Conservation (phyloP, 1,140 invertebrate species). For the Bombus soroeensis region DNA sequence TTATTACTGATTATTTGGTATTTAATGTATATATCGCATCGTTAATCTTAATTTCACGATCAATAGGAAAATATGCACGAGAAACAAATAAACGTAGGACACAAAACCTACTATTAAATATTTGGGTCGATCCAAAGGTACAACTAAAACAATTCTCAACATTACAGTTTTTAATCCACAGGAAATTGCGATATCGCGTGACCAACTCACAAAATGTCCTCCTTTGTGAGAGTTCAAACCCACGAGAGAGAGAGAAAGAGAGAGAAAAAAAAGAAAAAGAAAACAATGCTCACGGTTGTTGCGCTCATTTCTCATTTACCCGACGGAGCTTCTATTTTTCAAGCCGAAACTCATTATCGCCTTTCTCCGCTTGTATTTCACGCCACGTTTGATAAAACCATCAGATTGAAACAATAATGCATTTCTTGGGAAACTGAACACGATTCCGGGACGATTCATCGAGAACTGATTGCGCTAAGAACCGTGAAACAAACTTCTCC, state of each 20-base stretch:
- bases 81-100: not conserved
- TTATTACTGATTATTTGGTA: too few species aligned
- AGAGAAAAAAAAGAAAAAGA: not conserved
- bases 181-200: constrained; percentile 41
- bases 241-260: not conserved
- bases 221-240: constrained; percentile 2
- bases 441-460: not conserved
- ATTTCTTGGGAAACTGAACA: not conserved
- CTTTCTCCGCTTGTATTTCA: not conserved
- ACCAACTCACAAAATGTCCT: not conserved
- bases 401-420: not conserved
- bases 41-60: not conserved
- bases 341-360: constrained; percentile 1
- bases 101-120: not conserved
- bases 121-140: not conserved
- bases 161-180: constrained; percentile 6
- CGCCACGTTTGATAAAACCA: not conserved
- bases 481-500: not conserved
- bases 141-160: not conserved
- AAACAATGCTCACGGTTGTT: not conserved
- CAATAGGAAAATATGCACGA: not conserved
- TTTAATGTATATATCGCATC: too few species aligned
- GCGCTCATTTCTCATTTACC: constrained; percentile 9
- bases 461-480: not conserved
- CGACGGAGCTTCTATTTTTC: not conserved